Evolutionary conservation across 2,888 invertebrate genomes (phyloP).

Genomic region (Aphodius granarius): DNA sequence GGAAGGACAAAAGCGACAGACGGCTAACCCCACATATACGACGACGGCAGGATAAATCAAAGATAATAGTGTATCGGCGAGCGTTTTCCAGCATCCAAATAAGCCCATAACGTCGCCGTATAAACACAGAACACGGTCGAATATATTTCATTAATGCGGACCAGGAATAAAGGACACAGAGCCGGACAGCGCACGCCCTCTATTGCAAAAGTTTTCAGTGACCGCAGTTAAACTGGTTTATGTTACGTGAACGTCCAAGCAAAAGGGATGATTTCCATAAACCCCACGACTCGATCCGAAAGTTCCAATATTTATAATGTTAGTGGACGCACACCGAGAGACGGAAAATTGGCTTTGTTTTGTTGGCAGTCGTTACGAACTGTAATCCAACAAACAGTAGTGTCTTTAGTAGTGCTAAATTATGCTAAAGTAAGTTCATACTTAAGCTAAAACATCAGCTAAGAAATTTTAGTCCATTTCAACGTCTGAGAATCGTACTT

Average conservation of each 20-base stretch:
- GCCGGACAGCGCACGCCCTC: neutral
- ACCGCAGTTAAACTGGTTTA: slow-evolving; percentile 8
- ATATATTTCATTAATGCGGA: neutral
- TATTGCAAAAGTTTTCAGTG: slow-evolving; percentile 1
- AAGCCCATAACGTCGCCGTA: neutral
- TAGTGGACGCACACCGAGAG: too few species aligned
- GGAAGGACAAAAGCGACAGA: neutral
- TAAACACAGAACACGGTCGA: neutral
- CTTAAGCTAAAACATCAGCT: too few species aligned
- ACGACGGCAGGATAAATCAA: neutral
- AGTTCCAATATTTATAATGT: slow-evolving; percentile 11
- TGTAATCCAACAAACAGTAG: too few species aligned
- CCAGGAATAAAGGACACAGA: slow-evolving; percentile 1
- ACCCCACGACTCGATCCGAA: slow-evolving; percentile 2
- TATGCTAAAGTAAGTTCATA: too few species aligned
- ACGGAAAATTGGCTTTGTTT: too few species aligned
- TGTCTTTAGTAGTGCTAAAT: too few species aligned
- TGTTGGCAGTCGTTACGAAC: too few species aligned
- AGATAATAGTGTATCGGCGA: neutral
- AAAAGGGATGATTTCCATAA: slow-evolving; percentile 11
- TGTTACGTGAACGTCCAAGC: neutral
- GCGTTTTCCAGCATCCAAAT: neutral
- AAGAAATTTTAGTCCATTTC: neutral
- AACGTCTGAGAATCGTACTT: neutral
- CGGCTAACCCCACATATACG: neutral